phyloP scores from a whole-genome alignment of 2,113 vertebrate species.

The Electrona antarctica region DNA sequence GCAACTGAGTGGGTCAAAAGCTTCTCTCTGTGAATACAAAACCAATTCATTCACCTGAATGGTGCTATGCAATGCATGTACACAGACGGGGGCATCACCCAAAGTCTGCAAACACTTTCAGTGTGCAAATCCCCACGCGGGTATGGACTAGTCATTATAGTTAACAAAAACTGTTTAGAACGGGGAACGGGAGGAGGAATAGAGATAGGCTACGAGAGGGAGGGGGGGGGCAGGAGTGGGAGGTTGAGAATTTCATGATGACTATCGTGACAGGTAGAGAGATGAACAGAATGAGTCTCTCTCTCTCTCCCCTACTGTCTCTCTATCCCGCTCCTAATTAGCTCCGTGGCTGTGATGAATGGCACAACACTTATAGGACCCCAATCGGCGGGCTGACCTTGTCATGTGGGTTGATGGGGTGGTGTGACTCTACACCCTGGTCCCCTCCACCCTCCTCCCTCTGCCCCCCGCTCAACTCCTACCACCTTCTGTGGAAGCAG shows the following conservation, averaged over 20 bases:
- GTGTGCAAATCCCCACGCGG: not conserved
- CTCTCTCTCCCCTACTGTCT: slow-evolving; percentile 33
- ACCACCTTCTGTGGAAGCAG: slow-evolving; percentile 70
- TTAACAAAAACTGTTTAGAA: too few relatives aligned
- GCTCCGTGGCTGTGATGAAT: slow-evolving; percentile 73
- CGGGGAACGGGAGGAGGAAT: too few relatives aligned
- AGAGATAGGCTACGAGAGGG: too few relatives aligned
- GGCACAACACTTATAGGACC: slow-evolving; percentile 55
- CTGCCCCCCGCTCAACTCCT: slow-evolving; percentile 43
- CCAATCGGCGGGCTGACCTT: slow-evolving; percentile 73
- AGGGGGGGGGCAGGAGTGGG: too few relatives aligned
- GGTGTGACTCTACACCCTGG: slow-evolving; percentile 48
- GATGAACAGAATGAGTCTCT: slow-evolving; percentile 36
- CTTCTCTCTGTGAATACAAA: too few relatives aligned
- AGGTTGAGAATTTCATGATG: slow-evolving; percentile 9
- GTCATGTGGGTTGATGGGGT: slow-evolving; percentile 73
- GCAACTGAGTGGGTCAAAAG: too few relatives aligned
- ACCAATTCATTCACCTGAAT: too few relatives aligned
- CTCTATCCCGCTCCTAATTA: slow-evolving; percentile 66
- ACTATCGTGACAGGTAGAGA: slow-evolving; percentile 35
- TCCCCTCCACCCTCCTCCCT: slow-evolving; percentile 31
- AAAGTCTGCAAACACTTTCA: too few relatives aligned
- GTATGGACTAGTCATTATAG: too few relatives aligned
- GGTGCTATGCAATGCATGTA: too few relatives aligned
- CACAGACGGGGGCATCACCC: too few relatives aligned